Conservation (phyloP, 2,113 vertebrate species). For the Siphamia tubifer region DNA sequence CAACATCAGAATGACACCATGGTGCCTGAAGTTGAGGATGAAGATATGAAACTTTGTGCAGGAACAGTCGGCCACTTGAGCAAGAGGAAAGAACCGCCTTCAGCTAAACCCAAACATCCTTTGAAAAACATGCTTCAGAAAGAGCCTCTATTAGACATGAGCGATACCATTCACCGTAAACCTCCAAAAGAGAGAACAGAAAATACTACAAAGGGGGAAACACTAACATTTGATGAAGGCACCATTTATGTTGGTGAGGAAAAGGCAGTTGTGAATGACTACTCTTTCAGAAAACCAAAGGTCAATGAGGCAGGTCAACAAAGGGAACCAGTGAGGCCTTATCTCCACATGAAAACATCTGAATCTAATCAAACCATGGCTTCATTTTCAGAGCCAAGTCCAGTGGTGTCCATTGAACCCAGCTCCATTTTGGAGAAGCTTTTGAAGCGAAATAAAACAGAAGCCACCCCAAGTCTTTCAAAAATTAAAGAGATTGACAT, state of each 20-base stretch:
- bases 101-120: conserved; percentile 52
- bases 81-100: conserved; percentile 53
- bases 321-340: neutral
- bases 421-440: conserved; percentile 72
- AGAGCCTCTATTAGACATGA: conserved; percentile 45
- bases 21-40: conserved; percentile 20
- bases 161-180: conserved; percentile 36
- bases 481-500: conserved; percentile 32
- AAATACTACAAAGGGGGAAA: conserved; percentile 23
- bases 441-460: conserved; percentile 59
- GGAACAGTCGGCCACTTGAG: conserved; percentile 54
- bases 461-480: conserved; percentile 11
- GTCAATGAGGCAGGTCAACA: conserved; percentile 7
- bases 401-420: conserved; percentile 20
- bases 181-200: conserved; percentile 24
- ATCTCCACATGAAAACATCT: neutral
- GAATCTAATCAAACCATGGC: neutral
- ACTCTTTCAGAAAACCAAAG: conserved; percentile 10
- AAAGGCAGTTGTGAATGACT: conserved; percentile 5
- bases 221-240: neutral
- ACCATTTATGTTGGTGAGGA: neutral
- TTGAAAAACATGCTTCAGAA: conserved; percentile 61
- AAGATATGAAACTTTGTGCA: conserved; percentile 21
- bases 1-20: conserved; percentile 19
- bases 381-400: neutral